A percentile compares a stretch with the other conserved stretches of the same genome.
Conservation (phyloP, 2,113 vertebrate species). For the Enhydra lutris region DNA sequence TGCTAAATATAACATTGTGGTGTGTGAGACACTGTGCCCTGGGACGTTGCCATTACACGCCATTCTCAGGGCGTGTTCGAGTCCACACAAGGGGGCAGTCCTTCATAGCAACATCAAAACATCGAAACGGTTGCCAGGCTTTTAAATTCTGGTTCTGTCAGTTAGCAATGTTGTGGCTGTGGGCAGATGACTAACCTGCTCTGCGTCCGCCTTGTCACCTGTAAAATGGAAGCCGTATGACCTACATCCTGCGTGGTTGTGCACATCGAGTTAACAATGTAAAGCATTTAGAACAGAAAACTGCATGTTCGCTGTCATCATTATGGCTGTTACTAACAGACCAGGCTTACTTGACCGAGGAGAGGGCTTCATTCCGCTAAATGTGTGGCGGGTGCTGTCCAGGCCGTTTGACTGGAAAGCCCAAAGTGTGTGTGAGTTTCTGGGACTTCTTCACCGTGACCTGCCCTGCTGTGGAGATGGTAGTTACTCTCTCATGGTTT, state of each 20-base stretch:
- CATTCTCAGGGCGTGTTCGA: not conserved
- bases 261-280: not conserved
- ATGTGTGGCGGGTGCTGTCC: rapidly evolving
- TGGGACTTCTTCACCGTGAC: not conserved
- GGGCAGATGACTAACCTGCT: not conserved
- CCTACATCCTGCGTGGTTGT: not conserved
- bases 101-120: not conserved
- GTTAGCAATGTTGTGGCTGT: not conserved
- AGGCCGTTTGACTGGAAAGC: not conserved
- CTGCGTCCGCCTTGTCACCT: not conserved
- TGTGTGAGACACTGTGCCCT: no score
- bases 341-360: not conserved
- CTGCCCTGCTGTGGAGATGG: not conserved
- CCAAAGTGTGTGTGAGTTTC: not conserved
- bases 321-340: not conserved
- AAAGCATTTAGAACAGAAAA: not conserved
- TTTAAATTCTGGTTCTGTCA: not conserved
- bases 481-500: not conserved
- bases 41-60: not conserved
- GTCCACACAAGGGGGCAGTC: not conserved
- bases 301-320: not conserved
- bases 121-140: not conserved
- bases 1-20: not conserved
- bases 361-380: not conserved
- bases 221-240: not conserved